A percentile compares a stretch with the other conserved stretches of the same genome.
Conservation (phyloP, 2,113 vertebrate genomes). For the Salvelinus fontinalis region DNA sequence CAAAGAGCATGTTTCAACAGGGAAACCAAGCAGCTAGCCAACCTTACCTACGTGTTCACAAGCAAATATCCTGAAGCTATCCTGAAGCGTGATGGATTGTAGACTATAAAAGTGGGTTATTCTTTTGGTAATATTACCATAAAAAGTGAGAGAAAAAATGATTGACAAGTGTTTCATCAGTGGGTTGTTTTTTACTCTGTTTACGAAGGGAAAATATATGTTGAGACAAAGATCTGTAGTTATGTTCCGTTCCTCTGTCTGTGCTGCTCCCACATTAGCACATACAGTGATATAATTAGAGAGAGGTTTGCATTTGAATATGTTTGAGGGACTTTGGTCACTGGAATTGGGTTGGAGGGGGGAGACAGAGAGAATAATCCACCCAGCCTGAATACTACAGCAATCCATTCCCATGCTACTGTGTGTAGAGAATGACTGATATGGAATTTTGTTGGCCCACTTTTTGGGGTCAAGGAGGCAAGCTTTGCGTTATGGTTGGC, state of each 20-base stretch:
- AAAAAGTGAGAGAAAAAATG: slow-evolving; percentile 34
- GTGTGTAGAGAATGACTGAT: too few species aligned
- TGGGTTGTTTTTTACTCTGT: neutral
- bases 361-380: too few species aligned
- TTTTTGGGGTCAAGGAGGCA: too few species aligned
- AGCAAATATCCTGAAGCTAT: slow-evolving; percentile 49
- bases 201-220: neutral
- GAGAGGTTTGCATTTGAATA: slow-evolving; percentile 24
- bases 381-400: neutral
- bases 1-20: slow-evolving; percentile 32
- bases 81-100: slow-evolving; percentile 35
- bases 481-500: too few species aligned
- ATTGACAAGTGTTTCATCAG: slow-evolving; percentile 42
- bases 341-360: slow-evolving; percentile 17
- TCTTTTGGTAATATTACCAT: slow-evolving; percentile 25
- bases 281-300: slow-evolving; percentile 21
- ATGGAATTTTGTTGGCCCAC: too few species aligned
- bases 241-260: too few species aligned
- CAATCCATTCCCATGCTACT: neutral
- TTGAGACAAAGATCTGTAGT: neutral
- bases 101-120: slow-evolving; percentile 10
- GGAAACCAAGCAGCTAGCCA: slow-evolving; percentile 33
- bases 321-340: slow-evolving; percentile 26
- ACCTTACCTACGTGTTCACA: slow-evolving; percentile 40
- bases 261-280: slow-evolving; percentile 2